Conservation (phyloP, 2,888 invertebrate species). For the Mactromeris polynyma region DNA sequence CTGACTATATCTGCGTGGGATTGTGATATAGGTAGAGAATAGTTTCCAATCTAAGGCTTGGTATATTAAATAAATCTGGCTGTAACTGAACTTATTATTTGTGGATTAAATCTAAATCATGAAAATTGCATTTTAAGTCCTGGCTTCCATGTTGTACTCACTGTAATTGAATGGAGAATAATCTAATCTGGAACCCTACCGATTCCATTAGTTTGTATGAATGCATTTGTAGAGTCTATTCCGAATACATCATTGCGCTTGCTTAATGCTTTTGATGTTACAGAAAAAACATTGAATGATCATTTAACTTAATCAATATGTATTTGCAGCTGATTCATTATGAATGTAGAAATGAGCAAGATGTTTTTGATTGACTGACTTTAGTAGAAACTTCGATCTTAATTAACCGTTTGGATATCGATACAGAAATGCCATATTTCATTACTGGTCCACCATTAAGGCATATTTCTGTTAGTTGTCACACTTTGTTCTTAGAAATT, state of each 20-base stretch:
- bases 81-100: constrained; percentile 16
- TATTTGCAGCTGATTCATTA: constrained; percentile 34
- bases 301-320: constrained; percentile 42
- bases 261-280: constrained; percentile 35
- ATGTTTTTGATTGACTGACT: background rate
- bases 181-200: constrained; percentile 41
- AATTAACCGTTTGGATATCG: constrained; percentile 3
- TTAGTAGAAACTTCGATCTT: background rate
- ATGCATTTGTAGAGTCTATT: constrained; percentile 28
- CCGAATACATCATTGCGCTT: background rate
- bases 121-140: constrained; percentile 47
- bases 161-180: constrained; percentile 40
- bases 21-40: constrained; percentile 1
- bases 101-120: constrained; percentile 47
- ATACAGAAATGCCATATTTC: background rate
- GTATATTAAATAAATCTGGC: constrained; percentile 6
- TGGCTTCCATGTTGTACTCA: background rate
- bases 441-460: background rate
- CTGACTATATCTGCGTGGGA: background rate
- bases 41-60: background rate
- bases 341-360: constrained; percentile 19
- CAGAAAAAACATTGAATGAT: constrained; percentile 27
- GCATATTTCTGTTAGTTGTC: background rate
- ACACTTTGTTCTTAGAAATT: background rate
- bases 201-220: constrained; percentile 42